Base-by-base conservation (phyloP, 2,113 vertebrate species). In the Asarcornis scutulata region DNA sequence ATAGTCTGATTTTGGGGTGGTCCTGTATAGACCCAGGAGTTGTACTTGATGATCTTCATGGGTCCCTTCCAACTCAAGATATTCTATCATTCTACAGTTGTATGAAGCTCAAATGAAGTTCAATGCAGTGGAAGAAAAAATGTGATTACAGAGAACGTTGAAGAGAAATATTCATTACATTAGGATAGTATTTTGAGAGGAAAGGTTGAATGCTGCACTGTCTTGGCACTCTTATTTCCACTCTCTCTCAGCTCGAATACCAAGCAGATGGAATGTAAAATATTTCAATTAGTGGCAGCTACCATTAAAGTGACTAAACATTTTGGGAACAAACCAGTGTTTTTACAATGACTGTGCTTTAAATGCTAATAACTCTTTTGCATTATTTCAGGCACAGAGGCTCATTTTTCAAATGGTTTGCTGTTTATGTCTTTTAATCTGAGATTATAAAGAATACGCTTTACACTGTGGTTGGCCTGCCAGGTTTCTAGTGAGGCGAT, bases 251-350 rank as follows among this genome's bases (percentile, higher is more conserved):
- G 46, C 7, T 42, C 72, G 88, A 91, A 86, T 38, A 75, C 1
- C 17, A 34, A 88, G 40, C 17, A 88, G 58, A 64, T 42, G 62
- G 40, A 96, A 80, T 16, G 7, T 18, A 84, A 95, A 92, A 58
- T 44, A 79, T 40, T 81, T 84, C 27, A 66, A 44, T 53, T 79
- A 73, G 21, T 42, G 27, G 27, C 26, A 88, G 29, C 6, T 75
- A 69, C 22, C 27, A 63, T 32, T 50, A 78, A 93, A 89, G 46
- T 66, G 62, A 32, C 9, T 72, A 90, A 91, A 79, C 12, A 20
- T 53, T 89, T 80, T 6, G n/a, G 10, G 2, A 5, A 44, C 38
- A 81, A 42, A 7, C 0, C 26, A 32, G 6, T 9, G 1, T 15
- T 89, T 84, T 73, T 46, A 75, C 20, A 46, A 42, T 60, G 7